Evolutionary conservation across 2,113 vertebrate species (phyloP).

Genomic region (Orcinus orca): DNA sequence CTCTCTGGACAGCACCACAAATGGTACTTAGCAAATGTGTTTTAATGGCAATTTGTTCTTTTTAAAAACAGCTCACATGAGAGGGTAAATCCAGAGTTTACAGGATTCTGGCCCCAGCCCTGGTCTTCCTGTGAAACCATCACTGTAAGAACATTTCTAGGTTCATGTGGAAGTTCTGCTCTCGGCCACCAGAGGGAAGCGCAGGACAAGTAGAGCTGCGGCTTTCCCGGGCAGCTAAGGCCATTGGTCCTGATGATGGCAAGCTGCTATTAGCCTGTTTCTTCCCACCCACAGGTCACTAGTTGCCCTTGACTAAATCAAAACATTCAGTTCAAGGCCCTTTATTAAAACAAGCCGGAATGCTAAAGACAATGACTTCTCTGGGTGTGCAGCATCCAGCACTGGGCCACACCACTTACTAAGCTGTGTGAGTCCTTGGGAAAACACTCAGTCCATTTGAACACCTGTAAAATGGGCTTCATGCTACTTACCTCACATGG

Average conservation of each 20-base stretch:
- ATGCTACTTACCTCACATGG: background rate
- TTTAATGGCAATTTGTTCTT: background rate
- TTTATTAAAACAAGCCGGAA: background rate
- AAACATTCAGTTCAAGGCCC: background rate
- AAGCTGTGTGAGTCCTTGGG: background rate
- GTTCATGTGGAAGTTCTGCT: background rate
- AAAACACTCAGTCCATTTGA: background rate
- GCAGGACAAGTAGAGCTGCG: background rate
- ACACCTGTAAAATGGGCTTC: background rate
- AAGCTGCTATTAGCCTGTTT: background rate
- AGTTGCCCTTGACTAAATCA: background rate
- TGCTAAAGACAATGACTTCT: background rate
- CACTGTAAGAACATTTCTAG: background rate
- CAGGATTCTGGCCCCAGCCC: background rate
- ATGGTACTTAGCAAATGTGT: background rate
- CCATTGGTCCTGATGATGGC: rapidly evolving
- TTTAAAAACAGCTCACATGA: background rate
- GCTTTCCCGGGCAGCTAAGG: background rate
- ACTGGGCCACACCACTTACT: rapidly evolving
- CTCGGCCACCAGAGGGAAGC: slow-evolving; percentile 30
- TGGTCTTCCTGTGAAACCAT: background rate
- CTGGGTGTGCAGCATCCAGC: background rate
- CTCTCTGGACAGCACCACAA: background rate
- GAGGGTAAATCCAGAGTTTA: background rate
- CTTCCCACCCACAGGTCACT: background rate